Conservation (phyloP, 2,797 vertebrate species). For the Dendrocincla tyrannina region DNA sequence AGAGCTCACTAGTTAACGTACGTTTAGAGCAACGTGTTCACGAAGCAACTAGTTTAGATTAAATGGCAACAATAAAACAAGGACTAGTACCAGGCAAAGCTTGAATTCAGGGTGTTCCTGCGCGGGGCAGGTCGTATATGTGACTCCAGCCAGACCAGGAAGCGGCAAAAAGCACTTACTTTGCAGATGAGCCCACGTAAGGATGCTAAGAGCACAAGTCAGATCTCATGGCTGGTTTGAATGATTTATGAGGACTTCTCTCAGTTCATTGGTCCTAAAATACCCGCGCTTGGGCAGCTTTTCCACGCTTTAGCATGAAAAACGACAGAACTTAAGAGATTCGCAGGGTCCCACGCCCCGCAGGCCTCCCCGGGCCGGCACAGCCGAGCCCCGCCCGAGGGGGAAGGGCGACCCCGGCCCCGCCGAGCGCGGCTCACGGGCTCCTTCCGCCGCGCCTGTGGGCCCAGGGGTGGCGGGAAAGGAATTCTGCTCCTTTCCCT, state of each 20-base stretch:
- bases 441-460: not conserved
- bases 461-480: not conserved
- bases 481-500: fast-evolving
- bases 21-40: not conserved
- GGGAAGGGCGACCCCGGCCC: not conserved
- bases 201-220: not conserved
- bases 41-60: not conserved
- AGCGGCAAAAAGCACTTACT: not conserved
- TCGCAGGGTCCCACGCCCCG: fast-evolving
- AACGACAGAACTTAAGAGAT: fast-evolving
- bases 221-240: not conserved
- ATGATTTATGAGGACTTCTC: not conserved
- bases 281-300: fast-evolving
- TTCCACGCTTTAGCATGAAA: fast-evolving
- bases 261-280: not conserved
- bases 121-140: fast-evolving
- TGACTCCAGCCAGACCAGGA: not conserved
- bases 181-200: not conserved
- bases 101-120: not conserved
- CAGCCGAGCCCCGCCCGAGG: fast-evolving
- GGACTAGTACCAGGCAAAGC: not conserved
- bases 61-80: not conserved
- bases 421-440: fast-evolving
- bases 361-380: not conserved
- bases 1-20: not conserved